Base-by-base conservation (phyloP, 2,797 vertebrate species). In the Sebastes aleutianus region DNA sequence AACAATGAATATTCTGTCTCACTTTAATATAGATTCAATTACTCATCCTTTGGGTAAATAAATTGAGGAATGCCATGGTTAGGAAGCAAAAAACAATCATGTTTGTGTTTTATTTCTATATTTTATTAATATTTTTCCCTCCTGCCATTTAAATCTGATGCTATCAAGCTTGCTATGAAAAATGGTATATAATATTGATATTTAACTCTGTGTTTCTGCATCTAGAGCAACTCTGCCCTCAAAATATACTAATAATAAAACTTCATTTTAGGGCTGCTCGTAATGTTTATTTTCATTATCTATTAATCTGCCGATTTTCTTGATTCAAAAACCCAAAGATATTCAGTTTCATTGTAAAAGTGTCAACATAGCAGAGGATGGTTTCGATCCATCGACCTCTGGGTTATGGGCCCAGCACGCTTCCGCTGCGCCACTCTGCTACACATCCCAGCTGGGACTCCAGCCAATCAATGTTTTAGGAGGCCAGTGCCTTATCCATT, bases 341-440 rank as follows among this genome's bases (percentile, higher is more conserved):
- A 14, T n/a, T n/a, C 5, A 7, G 26, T 29, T 50, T 50, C 61
- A 1, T 34, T 4, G 18, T 36, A 8, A 36, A 50, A 29, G 5
- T 2, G 16, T 2, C 4, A 6, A 22, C 50, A 2, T 39, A 92
- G 90, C 92, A 93, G 92, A 93, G 93, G 90, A 92, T 94, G 89
- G 87, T 93, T 93, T 92, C 83, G 79, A 93, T 90, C 88, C 91
- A 93, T 91, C 87, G 79, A 93, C 91, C 91, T 93, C 88, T 92
- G 90, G 90, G 91, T 93, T 93, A 91, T 90, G 64, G 74, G 80
- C 63, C 80, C 74, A 65, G 73, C 61, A 72, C 53, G 68, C 73
- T 80, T 79, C 67, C 34, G 8, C 77, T 76, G 77, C 77, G 18
- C 77, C 72, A 84, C 72, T 76, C 72, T 72, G 68, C 57, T 71